phyloP scores from a whole-genome alignment of 2,888 invertebrate species.

The Eristalis pertinax region DNA sequence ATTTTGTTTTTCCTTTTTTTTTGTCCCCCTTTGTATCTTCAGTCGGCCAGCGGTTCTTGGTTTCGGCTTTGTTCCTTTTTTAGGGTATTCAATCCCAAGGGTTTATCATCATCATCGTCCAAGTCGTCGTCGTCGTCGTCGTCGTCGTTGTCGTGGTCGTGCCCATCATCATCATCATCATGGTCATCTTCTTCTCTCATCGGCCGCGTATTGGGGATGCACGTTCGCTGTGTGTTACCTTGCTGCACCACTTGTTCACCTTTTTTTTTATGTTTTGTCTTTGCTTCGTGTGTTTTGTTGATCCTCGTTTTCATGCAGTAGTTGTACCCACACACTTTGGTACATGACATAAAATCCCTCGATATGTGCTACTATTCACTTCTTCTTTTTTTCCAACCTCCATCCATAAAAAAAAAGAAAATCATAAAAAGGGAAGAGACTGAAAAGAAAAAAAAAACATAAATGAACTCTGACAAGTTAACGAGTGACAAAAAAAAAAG shows the following conservation, averaged over 20 bases:
- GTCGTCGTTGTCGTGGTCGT: not conserved
- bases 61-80: slow-evolving; percentile 57
- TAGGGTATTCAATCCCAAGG: slow-evolving; percentile 60
- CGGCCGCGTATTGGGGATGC: slow-evolving; percentile 54
- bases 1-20: slow-evolving; percentile 41
- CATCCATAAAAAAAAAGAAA: not conserved
- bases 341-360: slow-evolving; percentile 68
- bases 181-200: slow-evolving; percentile 23
- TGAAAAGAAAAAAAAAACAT: slow-evolving; percentile 19
- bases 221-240: slow-evolving; percentile 43
- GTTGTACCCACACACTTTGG: slow-evolving; percentile 72
- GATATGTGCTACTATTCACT: slow-evolving; percentile 49
- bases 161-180: slow-evolving; percentile 36
- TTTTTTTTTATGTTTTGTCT: not conserved
- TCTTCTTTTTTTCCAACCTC: slow-evolving; percentile 24
- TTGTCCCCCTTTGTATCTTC: not conserved
- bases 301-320: slow-evolving; percentile 47
- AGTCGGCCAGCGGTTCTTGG: slow-evolving; percentile 48
- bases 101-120: slow-evolving; percentile 59
- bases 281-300: not conserved
- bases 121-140: slow-evolving; percentile 26
- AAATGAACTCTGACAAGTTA: slow-evolving; percentile 55
- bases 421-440: not conserved
- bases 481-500: slow-evolving; percentile 41
- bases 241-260: slow-evolving; percentile 56